phyloP scores from a whole-genome alignment of 2,113 vertebrate genomes.

The Callipepla californica region DNA sequence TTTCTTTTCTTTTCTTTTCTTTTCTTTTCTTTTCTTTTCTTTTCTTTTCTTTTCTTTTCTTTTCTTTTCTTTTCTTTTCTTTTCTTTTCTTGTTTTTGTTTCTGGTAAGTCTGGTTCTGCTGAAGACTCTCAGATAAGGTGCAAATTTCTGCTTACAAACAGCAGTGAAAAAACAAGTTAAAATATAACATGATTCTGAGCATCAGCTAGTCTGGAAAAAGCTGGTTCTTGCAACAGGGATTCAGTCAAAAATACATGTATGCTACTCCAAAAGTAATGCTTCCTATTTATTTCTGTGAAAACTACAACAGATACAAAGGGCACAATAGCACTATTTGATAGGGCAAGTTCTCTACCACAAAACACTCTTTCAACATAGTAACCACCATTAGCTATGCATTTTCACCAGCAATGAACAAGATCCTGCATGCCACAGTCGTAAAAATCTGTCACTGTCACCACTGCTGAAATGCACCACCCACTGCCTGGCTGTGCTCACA shows the following conservation, averaged over 20 bases:
- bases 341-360: not conserved
- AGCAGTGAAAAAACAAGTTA: not conserved
- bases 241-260: not conserved
- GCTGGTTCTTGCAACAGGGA: not conserved
- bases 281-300: too few relatives aligned
- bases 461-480: not conserved
- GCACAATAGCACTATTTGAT: not conserved
- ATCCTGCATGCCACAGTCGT: not conserved
- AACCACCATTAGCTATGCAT: not conserved
- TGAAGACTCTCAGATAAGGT: not conserved
- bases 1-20: too few relatives aligned
- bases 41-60: too few relatives aligned
- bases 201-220: not conserved
- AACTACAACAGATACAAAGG: not conserved
- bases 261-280: too few relatives aligned
- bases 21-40: too few relatives aligned
- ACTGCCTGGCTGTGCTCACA: not conserved
- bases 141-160: not conserved
- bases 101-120: not conserved
- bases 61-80: too few relatives aligned
- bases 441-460: not conserved
- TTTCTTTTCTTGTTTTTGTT: too few relatives aligned
- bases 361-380: not conserved
- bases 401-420: not conserved
- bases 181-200: not conserved